phyloP scores from a whole-genome alignment of 2,113 vertebrate species.

The Tragulus kanchil region DNA sequence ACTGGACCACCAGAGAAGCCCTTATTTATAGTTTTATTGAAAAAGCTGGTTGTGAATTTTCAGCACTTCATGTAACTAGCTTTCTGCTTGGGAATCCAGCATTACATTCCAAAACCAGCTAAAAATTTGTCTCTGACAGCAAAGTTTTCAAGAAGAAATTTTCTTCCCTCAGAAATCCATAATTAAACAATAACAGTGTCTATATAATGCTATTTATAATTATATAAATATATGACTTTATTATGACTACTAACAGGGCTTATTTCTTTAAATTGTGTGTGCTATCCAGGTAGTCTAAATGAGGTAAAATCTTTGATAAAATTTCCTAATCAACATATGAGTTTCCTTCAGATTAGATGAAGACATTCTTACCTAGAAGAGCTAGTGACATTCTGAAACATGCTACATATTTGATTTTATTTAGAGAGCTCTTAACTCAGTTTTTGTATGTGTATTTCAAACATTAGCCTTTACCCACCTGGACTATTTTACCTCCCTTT shows the following conservation, averaged over 20 bases:
- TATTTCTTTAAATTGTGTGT: constrained; percentile 25
- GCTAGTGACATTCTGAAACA: neutral
- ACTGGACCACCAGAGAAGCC: too few relatives aligned
- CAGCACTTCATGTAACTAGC: constrained; percentile 64
- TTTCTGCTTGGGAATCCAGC: constrained; percentile 78
- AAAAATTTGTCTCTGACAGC: constrained; percentile 75
- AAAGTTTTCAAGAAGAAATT: constrained; percentile 63
- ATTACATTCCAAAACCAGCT: constrained; percentile 57
- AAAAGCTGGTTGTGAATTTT: constrained; percentile 76
- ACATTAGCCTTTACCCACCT: neutral
- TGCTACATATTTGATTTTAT: neutral
- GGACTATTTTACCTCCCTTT: neutral
- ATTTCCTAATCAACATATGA: neutral
- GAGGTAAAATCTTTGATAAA: constrained; percentile 47
- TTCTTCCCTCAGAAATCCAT: constrained; percentile 45
- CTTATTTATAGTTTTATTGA: constrained; percentile 79
- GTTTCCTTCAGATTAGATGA: neutral
- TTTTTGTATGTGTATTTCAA: neutral
- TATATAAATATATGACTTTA: constrained; percentile 63
- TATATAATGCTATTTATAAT: constrained; percentile 45
- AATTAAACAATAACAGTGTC: constrained; percentile 73
- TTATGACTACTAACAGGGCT: neutral
- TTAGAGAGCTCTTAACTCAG: neutral
- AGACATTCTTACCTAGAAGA: neutral
- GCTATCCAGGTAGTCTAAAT: neutral